Percentiles rank a stretch among this genome's conserved stretches.
Conservation (phyloP, 92 coral and sea anemone species). For the Phymanthus crucifer region DNA sequence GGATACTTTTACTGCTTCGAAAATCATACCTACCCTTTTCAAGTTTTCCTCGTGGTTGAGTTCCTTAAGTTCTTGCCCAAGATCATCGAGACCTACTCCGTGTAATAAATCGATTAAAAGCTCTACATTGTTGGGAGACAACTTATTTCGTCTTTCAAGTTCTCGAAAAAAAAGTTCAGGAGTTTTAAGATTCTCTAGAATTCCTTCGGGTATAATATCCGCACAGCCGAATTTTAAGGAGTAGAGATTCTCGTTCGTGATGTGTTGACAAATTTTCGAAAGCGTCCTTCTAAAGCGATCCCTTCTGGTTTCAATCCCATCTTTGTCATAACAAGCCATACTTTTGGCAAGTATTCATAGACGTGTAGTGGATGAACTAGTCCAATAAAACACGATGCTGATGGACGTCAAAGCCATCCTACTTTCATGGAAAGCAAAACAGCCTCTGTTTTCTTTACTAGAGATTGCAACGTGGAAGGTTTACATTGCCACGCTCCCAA, state of each 20-base stretch:
- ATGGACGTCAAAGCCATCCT: no score
- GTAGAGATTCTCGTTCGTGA: neutral
- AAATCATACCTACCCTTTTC: conserved; percentile 6
- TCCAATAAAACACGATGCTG: no score
- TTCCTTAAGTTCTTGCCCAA: neutral
- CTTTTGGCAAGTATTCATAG: no score
- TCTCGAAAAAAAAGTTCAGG: neutral
- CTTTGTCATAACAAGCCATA: neutral
- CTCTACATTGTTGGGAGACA: neutral
- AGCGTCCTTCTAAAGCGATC: neutral
- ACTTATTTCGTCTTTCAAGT: neutral
- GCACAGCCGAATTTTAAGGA: neutral
- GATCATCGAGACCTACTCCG: neutral
- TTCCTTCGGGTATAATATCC: neutral
- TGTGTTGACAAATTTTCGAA: neutral
- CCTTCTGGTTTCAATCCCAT: neutral
- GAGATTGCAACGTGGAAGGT: no score
- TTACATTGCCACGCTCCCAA: no score
- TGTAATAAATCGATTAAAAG: neutral
- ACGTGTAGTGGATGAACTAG: no score
- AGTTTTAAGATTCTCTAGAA: neutral
- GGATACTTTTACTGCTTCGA: no score
- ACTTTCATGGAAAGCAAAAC: no score
- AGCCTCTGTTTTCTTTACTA: no score
- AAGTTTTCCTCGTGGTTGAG: neutral